A percentile compares a stretch with the other conserved stretches of the same genome.
Evolutionary conservation across 2,797 vertebrate genomes (phyloP).

Genomic region (Epinephelus malabaricus): DNA sequence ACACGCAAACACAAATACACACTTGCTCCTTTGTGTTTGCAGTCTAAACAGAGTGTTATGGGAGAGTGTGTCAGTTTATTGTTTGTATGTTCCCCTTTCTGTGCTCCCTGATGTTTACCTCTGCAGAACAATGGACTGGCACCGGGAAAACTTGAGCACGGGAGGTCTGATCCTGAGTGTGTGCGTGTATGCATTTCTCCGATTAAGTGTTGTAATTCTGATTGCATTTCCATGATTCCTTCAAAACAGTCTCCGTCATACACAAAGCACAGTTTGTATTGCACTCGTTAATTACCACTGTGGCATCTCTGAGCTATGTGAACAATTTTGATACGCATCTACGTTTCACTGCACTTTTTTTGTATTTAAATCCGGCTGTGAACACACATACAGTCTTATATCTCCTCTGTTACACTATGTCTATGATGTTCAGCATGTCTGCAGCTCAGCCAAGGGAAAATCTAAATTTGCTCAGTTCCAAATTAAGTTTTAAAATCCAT

Average conservation of each 20-base stretch:
- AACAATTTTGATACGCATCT: background rate
- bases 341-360: background rate
- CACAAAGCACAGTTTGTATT: constrained; percentile 17
- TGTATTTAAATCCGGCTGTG: background rate
- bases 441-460: background rate
- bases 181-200: background rate
- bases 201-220: constrained; percentile 24
- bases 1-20: constrained; percentile 37
- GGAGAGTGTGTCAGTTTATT: constrained; percentile 75
- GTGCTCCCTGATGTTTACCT: constrained; percentile 76
- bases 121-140: constrained; percentile 73
- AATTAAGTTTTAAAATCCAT: background rate
- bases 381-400: background rate
- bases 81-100: constrained; percentile 69
- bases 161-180: constrained; percentile 35
- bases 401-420: background rate
- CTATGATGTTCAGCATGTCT: background rate
- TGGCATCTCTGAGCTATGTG: background rate
- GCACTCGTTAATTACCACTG: too few relatives aligned
- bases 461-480: background rate
- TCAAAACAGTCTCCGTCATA: constrained; percentile 1
- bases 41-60: constrained; percentile 75
- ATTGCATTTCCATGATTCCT: constrained; percentile 35
- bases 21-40: constrained; percentile 70
- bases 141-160: constrained; percentile 63